Evolutionary conservation across 1,140 invertebrate genomes (phyloP).

Genomic region (Drepana arcuata): DNA sequence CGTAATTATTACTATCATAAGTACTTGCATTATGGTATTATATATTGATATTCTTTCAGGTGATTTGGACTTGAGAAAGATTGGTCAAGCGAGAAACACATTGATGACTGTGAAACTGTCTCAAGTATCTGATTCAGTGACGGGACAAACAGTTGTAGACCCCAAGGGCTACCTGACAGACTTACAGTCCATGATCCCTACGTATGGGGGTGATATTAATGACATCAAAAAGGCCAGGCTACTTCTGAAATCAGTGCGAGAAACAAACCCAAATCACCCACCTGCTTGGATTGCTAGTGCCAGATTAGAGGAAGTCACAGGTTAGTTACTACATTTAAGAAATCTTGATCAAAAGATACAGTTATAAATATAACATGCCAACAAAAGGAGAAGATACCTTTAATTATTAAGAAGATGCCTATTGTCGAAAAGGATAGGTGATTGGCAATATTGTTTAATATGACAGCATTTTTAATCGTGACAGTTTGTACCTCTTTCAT

Average conservation of each 20-base stretch:
- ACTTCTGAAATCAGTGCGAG: constrained; percentile 96
- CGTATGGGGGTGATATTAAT: constrained; percentile 98
- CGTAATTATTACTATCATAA: too few species aligned
- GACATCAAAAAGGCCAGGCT: constrained; percentile 98
- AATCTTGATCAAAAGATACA: too few species aligned
- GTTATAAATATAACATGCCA: too few species aligned
- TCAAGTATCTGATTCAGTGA: constrained; percentile 98
- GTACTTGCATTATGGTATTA: too few species aligned
- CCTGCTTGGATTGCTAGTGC: constrained; percentile 99
- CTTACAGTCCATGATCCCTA: constrained; percentile 98
- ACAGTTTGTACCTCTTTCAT: too few species aligned
- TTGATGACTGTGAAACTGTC: constrained; percentile 99
- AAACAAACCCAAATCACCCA: constrained; percentile 99
- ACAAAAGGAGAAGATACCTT: too few species aligned
- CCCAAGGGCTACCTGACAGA: constrained; percentile 99
- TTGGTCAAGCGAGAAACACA: constrained; percentile 99
- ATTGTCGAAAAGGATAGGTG: too few species aligned
- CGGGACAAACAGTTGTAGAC: constrained; percentile 99
- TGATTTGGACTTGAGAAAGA: constrained; percentile 98
- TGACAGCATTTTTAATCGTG: too few species aligned
- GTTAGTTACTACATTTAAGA: too few species aligned
- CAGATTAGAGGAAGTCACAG: constrained; percentile 98
- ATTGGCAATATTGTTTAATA: too few species aligned
- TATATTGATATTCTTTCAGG: constrained; percentile 83
- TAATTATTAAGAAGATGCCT: too few species aligned